A percentile compares a stretch with the other conserved stretches of the same genome.
phyloP scores from a whole-genome alignment of 1,140 invertebrate genomes.

The Scylla paramamosain region DNA sequence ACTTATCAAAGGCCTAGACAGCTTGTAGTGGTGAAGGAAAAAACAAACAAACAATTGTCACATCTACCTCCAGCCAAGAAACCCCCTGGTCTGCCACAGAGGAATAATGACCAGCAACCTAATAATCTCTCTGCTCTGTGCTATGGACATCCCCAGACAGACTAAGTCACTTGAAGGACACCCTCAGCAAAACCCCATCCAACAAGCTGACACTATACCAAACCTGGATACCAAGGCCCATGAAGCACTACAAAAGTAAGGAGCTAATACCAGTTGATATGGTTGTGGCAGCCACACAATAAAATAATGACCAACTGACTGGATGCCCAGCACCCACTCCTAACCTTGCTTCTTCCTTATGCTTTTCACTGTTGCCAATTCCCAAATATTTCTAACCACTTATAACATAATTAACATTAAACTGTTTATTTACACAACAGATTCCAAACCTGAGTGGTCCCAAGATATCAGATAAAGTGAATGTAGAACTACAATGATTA shows the following conservation, averaged over 20 bases:
- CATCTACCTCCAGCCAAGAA: neutral
- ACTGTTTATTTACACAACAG: too few species aligned
- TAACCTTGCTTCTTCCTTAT: too few species aligned
- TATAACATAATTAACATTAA: too few species aligned
- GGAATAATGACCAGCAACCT: neutral
- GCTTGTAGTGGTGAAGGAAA: neutral
- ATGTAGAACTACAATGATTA: too few species aligned
- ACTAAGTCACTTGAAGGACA: too few species aligned
- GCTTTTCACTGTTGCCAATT: too few species aligned
- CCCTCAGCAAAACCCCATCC: too few species aligned
- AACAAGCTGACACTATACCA: neutral
- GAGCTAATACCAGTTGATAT: neutral
- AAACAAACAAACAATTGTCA: neutral
- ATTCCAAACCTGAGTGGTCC: too few species aligned
- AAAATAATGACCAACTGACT: neutral
- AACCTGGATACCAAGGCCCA: too few species aligned
- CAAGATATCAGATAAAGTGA: too few species aligned
- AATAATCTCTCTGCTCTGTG: neutral
- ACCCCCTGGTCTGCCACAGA: neutral
- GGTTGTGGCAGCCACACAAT: neutral
- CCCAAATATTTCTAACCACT: too few species aligned
- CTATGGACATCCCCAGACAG: too few species aligned
- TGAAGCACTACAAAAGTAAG: neutral
- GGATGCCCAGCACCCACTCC: neutral
- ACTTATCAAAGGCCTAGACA: neutral